A percentile compares a stretch with the other conserved stretches of the same genome.
phyloP scores from a whole-genome alignment of 2,888 invertebrate genomes.

The Nomada fabriciana region DNA sequence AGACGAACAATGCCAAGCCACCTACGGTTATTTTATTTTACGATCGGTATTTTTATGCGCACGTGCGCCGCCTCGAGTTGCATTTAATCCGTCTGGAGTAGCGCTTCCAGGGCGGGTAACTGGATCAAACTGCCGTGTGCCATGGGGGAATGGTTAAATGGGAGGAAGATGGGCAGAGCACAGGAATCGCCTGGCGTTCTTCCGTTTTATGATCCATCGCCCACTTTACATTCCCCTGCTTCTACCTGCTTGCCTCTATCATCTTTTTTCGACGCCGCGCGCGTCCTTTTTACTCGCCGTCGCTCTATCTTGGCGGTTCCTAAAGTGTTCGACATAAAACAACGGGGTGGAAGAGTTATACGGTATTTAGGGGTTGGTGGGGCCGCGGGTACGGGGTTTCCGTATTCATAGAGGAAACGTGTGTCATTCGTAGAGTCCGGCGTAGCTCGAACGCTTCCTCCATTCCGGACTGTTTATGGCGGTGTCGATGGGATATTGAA shows the following conservation, averaged over 20 bases:
- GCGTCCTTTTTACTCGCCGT: constrained; percentile 30
- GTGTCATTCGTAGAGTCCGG: not conserved
- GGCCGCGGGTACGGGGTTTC: not conserved
- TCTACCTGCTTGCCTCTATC: constrained; percentile 13
- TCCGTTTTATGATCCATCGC: constrained; percentile 51
- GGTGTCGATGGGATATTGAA: constrained; percentile 10
- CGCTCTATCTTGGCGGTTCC: constrained; percentile 19
- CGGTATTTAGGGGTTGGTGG: not conserved
- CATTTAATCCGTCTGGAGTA: constrained; percentile 63
- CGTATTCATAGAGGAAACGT: constrained; percentile 9
- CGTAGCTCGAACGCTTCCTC: not conserved
- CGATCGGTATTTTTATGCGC: constrained; percentile 62
- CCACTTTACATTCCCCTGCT: not conserved
- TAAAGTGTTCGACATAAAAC: constrained; percentile 37
- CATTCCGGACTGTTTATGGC: not conserved
- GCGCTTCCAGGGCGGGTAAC: constrained; percentile 48
- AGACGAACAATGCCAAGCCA: constrained; percentile 40
- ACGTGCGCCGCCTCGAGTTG: constrained; percentile 53
- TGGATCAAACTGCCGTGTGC: constrained; percentile 42
- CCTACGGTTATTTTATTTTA: constrained; percentile 65
- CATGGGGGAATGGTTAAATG: constrained; percentile 34
- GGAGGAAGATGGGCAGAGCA: constrained; percentile 39
- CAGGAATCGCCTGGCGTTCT: constrained; percentile 45
- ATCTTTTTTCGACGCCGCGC: constrained; percentile 17
- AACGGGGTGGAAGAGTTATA: constrained; percentile 15